Base-by-base conservation (phyloP, 2,113 vertebrate genomes). In the Galemys pyrenaicus region DNA sequence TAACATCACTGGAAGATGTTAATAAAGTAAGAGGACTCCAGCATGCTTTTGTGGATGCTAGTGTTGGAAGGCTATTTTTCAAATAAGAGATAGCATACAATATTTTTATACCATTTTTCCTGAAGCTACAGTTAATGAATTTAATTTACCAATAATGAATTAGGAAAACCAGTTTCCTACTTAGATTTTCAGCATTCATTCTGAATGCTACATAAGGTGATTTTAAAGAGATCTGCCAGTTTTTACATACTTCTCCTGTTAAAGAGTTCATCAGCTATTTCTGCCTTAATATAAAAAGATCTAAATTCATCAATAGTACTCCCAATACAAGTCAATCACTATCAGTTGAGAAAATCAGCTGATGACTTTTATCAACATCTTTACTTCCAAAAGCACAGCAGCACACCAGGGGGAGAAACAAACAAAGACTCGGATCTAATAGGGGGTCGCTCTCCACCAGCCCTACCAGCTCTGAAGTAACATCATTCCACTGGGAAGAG, bases 111-210 rank as follows among this genome's bases (percentile, higher is more conserved):
- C 51, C 30, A 0, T 49, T 71, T 75, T 75, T 82, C 74, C 54
- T 88, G 20, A 7, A 26, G 49, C 37, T 74, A 35, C 9, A 22
- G 28, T 49, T 84, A 51, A 30, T 19, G n/a, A 32, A 77, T 70
- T 84, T 78, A 39, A 56, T 85, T 74, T 51, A 70, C n/a, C 77
- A 79, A 19, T 82, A 74, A 56, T n/a, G 16, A 17, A 54, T 49
- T 22, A 93, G 24, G 51, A 83, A 94, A 93, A 80, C 41, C 49
- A 39, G 37, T 62, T 77, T 91, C 62, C 85, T 95, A 28, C 15
- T 77, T 81, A 49, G 35, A 81, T 49, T 60, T 88, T 91, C 70
- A 41, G 60, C 58, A 32, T 1, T 20, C 54, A 60, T 28, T 68
- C 70, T 82, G 73, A 81, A 64, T n/a, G 91, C 73, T 82, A 75